Base-by-base conservation (phyloP, 2,888 invertebrate species). In the Panzeria rudis region DNA sequence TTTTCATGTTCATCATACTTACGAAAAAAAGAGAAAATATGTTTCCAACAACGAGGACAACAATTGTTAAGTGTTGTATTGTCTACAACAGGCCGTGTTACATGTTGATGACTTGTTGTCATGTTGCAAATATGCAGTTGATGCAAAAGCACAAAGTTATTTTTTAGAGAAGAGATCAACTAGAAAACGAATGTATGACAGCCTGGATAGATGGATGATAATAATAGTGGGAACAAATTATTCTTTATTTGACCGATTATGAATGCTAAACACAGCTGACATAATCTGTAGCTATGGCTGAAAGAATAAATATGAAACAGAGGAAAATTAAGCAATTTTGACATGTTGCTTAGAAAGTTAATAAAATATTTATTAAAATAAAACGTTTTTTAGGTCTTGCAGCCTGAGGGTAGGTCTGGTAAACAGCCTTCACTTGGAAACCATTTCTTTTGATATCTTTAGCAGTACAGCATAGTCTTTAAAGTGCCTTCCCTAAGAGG, bases 81-180 rank as follows among this genome's bases (percentile, higher is more conserved):
- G 54, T 50, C 17, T 41, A 52, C 59, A 80, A 66, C 71, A 52
- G 79, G 56, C 78, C 61, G 50, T 59, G 50, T 75, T 66, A 77
- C 73, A 81, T 72, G 69, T 62, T 84, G 77, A 82, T 66, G 76
- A 84, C 50, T 84, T 84, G 50, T 76, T 72, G 84, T 80, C 80
- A 80, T 78, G 81, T 61, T 71, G 71, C 79, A 71, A 83, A 73
- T 75, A 61, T 62, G 25, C 11, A 32, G 59, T 38, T 69, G 25
- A 59, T 59, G 41, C 29, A 23, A 69, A 69, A 41, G 38, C 25
- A 20, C 25, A 52, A 17, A 61, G 41, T 59, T 69, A 6, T 71
- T 47, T 59, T 50, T 59, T 3, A 1, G 11, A 13, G 13, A 44
- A 44, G 9, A 50, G 23, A 32, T 72, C 44, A 29, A 3, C 41